phyloP scores from a whole-genome alignment of 2,797 vertebrate genomes.

The Sebastes ruberrimus region DNA sequence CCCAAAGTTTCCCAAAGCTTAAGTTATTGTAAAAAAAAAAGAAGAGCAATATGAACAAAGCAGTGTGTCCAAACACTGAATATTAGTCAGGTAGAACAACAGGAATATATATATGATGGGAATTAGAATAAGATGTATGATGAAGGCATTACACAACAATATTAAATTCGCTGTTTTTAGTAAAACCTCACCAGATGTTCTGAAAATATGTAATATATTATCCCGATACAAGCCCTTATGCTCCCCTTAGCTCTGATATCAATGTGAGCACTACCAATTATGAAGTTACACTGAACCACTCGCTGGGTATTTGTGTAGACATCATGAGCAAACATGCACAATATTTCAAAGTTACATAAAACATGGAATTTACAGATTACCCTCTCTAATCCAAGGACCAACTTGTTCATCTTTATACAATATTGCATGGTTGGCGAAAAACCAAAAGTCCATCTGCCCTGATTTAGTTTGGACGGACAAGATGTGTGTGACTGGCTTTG shows the following conservation, averaged over 20 bases:
- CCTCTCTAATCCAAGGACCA: constrained; percentile 71
- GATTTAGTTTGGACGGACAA: constrained; percentile 54
- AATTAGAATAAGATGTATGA: neutral
- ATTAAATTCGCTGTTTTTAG: neutral
- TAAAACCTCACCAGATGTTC: constrained; percentile 39
- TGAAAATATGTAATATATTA: constrained; percentile 38
- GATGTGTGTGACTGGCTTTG: constrained; percentile 47
- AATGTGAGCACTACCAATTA: constrained; percentile 53
- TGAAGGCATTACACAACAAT: neutral
- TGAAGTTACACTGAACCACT: constrained; percentile 58
- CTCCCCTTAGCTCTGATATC: constrained; percentile 25
- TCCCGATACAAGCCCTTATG: constrained; percentile 17
- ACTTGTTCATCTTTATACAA: constrained; percentile 73
- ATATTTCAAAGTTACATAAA: constrained; percentile 73
- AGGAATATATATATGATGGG: neutral
- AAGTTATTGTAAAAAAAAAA: neutral
- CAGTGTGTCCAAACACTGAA: neutral
- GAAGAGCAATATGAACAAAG: neutral
- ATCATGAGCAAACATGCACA: constrained; percentile 64
- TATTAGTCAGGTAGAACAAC: neutral
- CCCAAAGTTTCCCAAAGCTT: too few relatives aligned
- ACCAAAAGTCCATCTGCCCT: constrained; percentile 63
- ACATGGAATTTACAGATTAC: constrained; percentile 76
- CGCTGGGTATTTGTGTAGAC: constrained; percentile 62
- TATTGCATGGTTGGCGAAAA: constrained; percentile 67